A percentile compares a stretch with the other conserved stretches of the same genome.
Evolutionary conservation across 2,113 vertebrate species (phyloP).

Genomic region (Sciurus niger): DNA sequence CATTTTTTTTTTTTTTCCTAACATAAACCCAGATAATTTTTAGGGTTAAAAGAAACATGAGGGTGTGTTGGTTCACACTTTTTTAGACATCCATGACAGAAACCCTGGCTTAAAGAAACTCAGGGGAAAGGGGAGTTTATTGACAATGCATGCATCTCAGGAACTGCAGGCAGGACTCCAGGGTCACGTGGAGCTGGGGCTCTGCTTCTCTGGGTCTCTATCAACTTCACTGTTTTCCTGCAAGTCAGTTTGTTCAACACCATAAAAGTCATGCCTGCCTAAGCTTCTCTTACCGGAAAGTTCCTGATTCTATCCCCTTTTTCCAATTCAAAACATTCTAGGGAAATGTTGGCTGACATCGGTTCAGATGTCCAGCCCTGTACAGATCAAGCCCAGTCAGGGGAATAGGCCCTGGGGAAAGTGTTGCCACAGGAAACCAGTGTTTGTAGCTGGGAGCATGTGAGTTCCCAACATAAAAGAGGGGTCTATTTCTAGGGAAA

Average conservation of each 20-base stretch:
- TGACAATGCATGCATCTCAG: not conserved
- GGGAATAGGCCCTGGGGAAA: not conserved
- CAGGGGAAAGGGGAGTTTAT: not conserved
- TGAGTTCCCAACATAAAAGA: not conserved
- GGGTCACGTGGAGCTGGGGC: not conserved
- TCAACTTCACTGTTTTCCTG: not conserved
- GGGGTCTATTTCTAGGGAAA: not conserved
- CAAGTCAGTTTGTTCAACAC: not conserved
- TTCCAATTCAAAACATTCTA: conserved; percentile 4
- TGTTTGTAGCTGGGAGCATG: not conserved
- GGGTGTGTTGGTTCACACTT: not conserved
- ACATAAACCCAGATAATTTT: not conserved
- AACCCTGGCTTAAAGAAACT: not conserved
- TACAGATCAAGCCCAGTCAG: not conserved
- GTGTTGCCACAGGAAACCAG: not conserved
- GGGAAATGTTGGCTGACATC: not conserved
- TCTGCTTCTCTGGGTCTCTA: not conserved
- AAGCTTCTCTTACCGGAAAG: not conserved
- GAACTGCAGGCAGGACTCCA: not conserved
- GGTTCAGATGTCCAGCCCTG: not conserved
- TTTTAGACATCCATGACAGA: not conserved
- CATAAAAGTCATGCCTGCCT: not conserved
- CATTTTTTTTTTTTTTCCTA: not conserved
- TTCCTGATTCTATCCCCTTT: not conserved
- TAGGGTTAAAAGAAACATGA: not conserved